Percentiles rank a stretch among this genome's conserved stretches.
These are phyloP conservation scores for Cygnus olor DNA, from an alignment of 2,797 vertebrate genomes.

Conservation along the genomic window DNA sequence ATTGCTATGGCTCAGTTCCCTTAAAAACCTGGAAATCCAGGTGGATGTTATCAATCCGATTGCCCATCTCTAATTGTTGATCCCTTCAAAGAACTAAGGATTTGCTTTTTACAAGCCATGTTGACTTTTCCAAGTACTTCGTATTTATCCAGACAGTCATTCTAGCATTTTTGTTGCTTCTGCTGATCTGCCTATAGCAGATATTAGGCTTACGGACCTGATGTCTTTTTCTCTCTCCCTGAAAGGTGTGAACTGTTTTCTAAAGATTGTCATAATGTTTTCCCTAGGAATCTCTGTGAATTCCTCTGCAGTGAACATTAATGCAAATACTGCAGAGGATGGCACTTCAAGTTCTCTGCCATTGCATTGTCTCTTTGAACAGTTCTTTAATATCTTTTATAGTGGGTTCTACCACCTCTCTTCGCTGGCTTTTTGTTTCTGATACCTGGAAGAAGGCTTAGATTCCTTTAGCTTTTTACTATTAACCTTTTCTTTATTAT, in stretches of 20 bases:
- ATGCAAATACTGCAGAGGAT: neutral
- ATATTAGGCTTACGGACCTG: neutral
- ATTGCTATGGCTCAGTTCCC: no score
- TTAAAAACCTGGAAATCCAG: no score
- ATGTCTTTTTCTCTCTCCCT: neutral
- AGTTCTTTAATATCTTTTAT: neutral
- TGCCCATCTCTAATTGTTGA: no score
- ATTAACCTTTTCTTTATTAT: no score
- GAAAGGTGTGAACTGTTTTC: neutral
- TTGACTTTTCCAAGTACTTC: no score
- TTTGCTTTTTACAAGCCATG: no score
- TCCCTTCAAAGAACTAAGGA: no score
- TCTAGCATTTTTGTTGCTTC: no score
- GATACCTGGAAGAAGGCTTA: neutral
- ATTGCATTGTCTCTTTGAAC: neutral
- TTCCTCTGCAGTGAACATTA: neutral
- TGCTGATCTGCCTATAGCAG: no score
- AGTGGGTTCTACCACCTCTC: neutral
- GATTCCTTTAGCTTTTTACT: neutral
- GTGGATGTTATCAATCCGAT: no score
- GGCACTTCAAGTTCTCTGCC: neutral
- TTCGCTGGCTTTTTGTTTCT: neutral
- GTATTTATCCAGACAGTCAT: no score
- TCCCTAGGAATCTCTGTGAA: neutral
- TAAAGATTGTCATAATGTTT: neutral